phyloP scores from a whole-genome alignment of 2,113 vertebrate genomes.

The Terrapene triunguis region DNA sequence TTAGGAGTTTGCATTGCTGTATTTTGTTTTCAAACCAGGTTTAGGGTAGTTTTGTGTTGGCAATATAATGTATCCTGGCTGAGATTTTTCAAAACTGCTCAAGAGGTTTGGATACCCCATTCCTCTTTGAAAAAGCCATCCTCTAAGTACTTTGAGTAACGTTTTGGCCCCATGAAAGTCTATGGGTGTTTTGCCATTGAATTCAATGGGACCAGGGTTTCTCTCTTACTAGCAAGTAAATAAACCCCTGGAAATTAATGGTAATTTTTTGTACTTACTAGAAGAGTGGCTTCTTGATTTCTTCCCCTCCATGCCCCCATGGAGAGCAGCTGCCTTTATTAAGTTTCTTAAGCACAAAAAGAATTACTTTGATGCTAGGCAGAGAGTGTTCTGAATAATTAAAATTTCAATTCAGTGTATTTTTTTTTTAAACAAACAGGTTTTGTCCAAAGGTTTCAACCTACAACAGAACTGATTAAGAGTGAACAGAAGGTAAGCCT shows the following conservation, averaged over 20 bases:
- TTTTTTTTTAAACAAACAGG: neutral
- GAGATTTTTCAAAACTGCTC: neutral
- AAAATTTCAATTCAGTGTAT: neutral
- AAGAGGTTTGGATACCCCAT: neutral
- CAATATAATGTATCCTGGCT: no score
- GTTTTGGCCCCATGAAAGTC: fast-evolving
- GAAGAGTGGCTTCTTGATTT: neutral
- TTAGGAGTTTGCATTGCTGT: neutral
- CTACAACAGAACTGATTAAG: neutral
- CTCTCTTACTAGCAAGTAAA: neutral
- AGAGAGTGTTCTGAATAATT: neutral
- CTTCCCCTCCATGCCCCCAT: neutral
- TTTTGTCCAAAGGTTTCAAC: neutral
- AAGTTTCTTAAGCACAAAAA: neutral
- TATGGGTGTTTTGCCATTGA: neutral
- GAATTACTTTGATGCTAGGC: neutral
- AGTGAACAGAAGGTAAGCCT: neutral
- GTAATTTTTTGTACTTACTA: neutral
- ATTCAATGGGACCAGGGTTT: neutral
- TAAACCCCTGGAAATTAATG: neutral
- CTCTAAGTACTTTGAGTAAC: fast-evolving
- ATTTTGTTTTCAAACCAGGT: neutral
- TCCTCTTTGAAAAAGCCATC: neutral
- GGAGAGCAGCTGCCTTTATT: neutral
- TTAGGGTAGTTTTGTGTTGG: neutral